phyloP scores from a whole-genome alignment of 37 sponge, comb jelly and placozoan species.

The Sycon ciliatum region DNA sequence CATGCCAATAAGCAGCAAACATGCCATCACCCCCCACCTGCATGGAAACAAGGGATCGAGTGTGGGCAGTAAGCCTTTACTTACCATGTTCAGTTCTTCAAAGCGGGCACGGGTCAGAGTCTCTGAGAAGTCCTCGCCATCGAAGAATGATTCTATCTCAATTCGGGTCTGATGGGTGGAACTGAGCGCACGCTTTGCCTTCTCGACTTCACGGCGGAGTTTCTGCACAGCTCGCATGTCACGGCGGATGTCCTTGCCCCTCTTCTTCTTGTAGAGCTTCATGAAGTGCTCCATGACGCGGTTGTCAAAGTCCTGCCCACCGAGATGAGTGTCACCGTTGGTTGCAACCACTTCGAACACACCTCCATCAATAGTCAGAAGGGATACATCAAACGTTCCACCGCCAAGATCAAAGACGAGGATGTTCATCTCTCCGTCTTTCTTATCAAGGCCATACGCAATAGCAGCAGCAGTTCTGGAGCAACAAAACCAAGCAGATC shows the following conservation, averaged over 20 bases:
- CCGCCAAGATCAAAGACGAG: constrained; percentile 97
- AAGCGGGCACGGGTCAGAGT: constrained; percentile 95
- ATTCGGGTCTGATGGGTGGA: constrained; percentile 85
- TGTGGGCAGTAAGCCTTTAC: no score
- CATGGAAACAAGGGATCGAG: no score
- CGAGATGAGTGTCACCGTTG: constrained; percentile 98
- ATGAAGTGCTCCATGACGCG: constrained; percentile 98
- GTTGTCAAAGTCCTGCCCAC: constrained; percentile 99
- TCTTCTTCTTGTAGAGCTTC: constrained; percentile 99
- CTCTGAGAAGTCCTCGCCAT: constrained; percentile 98
- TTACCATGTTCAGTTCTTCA: constrained; percentile 96
- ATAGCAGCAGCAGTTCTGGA: constrained; percentile 95
- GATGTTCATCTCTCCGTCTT: constrained; percentile 95
- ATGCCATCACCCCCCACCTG: no score
- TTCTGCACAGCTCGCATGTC: constrained; percentile 98
- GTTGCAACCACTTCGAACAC: constrained; percentile 98
- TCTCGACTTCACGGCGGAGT: constrained; percentile 95
- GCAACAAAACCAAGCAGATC: constrained; percentile 11
- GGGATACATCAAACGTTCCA: constrained; percentile 96
- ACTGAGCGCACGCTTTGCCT: constrained; percentile 93
- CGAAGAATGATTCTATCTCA: constrained; percentile 92
- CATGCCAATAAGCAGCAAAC: no score
- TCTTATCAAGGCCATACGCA: constrained; percentile 97
- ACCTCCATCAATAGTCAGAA: constrained; percentile 96
- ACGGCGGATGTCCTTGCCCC: constrained; percentile 82